Evolutionary conservation across 2,888 invertebrate genomes (phyloP), one percentile per base, ranked within the genome.

Genomic region (Bruchidius siliquastri): DNA sequence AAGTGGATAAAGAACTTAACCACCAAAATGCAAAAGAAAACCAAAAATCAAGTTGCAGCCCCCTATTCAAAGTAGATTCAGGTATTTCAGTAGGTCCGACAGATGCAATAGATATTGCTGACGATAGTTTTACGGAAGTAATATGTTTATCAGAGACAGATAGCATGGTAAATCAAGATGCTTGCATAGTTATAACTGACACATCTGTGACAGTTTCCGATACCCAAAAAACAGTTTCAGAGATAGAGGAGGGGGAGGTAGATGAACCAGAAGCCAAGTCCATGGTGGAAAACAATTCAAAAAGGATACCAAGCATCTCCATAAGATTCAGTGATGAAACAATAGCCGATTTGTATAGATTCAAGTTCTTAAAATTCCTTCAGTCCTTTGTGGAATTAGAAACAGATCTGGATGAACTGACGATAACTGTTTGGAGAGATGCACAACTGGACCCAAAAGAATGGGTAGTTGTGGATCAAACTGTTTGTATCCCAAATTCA

Each of bases 321-420:
- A 86, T 90, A 13, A 85, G 83, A 22, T 90, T 90, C 80, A 86
- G 83, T 76, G 87, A 88, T 76, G 86, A 84, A 76, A 85, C 83
- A 75, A 79, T 88, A 75, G 88, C 88, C 0, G 86, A 85, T 73
- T 82, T 79, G 67, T 90, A 88, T 80, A 89, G 88, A 80, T 81
- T 85, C 32, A 85, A 87, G 79, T 83, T 90, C 70, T 87, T 88
- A 76, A 84, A 85, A 70, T 89, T 89, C 81, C 84, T 90, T 82
- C 81, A 88, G 71, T 69, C 76, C 82, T 86, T 78, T 82, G 87
- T 76, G 83, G 89, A 80, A 87, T 86, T 82, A 76, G 86, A 74
- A 83, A 86, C 82, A 82, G 85, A 74, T 80, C 81, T 21, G 74
- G 76, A 76, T 82, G 83, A 69, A 82, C 84, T 73, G 85, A 86